Base-by-base conservation (phyloP, 2,113 vertebrate species). In the Cebidichthys violaceus region DNA sequence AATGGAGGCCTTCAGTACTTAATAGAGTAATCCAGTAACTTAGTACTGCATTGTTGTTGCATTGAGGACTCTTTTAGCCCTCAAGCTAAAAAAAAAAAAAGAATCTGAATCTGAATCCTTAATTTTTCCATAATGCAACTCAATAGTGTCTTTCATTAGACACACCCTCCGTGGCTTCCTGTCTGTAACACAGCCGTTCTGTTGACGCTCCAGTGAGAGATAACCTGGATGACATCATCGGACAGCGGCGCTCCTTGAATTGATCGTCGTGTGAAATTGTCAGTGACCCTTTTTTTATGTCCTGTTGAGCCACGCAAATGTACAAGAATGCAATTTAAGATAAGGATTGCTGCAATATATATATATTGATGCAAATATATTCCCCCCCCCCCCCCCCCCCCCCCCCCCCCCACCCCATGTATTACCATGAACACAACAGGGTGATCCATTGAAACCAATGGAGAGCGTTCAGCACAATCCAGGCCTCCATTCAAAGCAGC, bases 291-390 rank as follows among this genome's bases (percentile, higher is more conserved):
- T 55, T 55, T n/a, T n/a, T n/a, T n/a, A n/a, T 13, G 45, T 33
- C 15, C 18, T 35, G 9, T 14, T 13, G 20, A 7, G n/a, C 9
- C 18, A 35, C 41, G 2, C 2, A 66, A 50, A 81, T 24, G 68
- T 9, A 52, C 33, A 77, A 57, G 1, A 84, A 41, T 52, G 20
- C 4, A 74, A 74, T 33, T 47, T 52, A 10, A 64, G 61, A 78
- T 84, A 64, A 77, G 64, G 4, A 24, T 57, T 9, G 18, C 0
- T 64, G 0, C 29, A 6, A 15, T 20, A 52, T 20, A 41, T 27
- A 15, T 20, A 52, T 20, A 41, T 27, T 84, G 59, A 62, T 90
- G 84, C 86, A 92, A 92, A 92, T 91, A 14, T 39, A n/a, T n/a
- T n/a, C n/a, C n/a, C n/a, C n/a, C n/a, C n/a, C n/a, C n/a, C n/a